Percentiles rank a stretch among this genome's conserved stretches.
Evolutionary conservation across 2,888 invertebrate genomes (phyloP).

Genomic region (Hyposoter dolosus): DNA sequence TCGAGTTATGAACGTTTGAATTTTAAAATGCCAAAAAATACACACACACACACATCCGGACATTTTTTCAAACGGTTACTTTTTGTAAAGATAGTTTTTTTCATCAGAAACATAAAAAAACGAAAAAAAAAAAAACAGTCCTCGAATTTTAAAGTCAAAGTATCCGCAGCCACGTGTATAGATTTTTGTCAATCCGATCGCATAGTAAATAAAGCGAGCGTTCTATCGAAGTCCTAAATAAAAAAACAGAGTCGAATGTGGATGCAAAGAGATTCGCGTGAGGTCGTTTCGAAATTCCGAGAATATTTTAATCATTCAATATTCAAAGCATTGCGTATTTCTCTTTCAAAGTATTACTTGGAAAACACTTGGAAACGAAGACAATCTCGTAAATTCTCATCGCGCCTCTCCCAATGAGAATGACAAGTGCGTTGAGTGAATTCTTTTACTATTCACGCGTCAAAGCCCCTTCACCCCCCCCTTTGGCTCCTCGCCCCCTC

Average conservation of each 20-base stretch:
- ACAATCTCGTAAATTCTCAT: background rate
- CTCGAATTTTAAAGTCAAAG: background rate
- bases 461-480: background rate
- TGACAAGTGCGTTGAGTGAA: slow-evolving; percentile 18
- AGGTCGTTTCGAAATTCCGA: slow-evolving; percentile 55
- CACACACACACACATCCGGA: no score
- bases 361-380: slow-evolving; percentile 48
- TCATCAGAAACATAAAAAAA: background rate
- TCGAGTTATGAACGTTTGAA: no score
- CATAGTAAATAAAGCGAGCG: background rate
- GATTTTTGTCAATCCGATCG: background rate
- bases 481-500: background rate
- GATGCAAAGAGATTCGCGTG: background rate
- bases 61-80: no score
- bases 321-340: slow-evolving; percentile 58
- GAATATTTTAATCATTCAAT: slow-evolving; percentile 44
- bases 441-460: background rate
- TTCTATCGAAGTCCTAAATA: background rate
- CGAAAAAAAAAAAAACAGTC: background rate
- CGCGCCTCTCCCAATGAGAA: background rate
- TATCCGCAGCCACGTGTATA: background rate
- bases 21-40: no score
- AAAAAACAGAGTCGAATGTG: background rate
- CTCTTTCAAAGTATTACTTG: slow-evolving; percentile 34
- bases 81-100: no score